A percentile compares a stretch with the other conserved stretches of the same genome.
Conservation (phyloP, 2,888 invertebrate genomes). For the Sicus ferrugineus region DNA sequence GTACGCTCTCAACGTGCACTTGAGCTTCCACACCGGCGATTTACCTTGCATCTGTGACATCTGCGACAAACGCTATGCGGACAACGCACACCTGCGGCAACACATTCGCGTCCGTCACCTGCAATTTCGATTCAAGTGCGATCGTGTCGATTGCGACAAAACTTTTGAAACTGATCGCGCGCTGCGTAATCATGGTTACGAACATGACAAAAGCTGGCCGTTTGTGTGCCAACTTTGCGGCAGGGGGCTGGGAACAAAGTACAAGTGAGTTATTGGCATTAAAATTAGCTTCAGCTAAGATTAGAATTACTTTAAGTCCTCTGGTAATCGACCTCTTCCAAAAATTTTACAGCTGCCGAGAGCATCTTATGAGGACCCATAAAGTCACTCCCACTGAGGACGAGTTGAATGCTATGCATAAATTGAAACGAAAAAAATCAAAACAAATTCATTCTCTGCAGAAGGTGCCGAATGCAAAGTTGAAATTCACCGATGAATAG, state of each 20-base stretch:
- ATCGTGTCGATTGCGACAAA: not conserved
- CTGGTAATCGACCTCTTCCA: too few species aligned
- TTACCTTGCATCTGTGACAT: not conserved
- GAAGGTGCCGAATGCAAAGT: not conserved
- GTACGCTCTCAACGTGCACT: conserved; percentile 2
- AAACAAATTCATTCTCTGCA: conserved; percentile 13
- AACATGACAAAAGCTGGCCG: conserved; percentile 6
- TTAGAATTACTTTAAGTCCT: too few species aligned
- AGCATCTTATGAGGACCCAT: not conserved
- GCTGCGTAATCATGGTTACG: conserved; percentile 12
- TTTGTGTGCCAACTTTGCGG: conserved; percentile 11
- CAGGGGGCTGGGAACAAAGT: conserved; percentile 19
- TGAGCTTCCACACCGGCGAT: conserved; percentile 16
- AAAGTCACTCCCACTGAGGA: conserved; percentile 14
- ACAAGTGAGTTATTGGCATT: not conserved
- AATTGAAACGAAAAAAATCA: not conserved
- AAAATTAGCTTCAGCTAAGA: too few species aligned
- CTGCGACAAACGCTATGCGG: conserved; percentile 3
- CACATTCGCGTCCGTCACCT: conserved; percentile 4
- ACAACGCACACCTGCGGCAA: conserved; percentile 3
- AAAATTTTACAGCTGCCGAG: conserved; percentile 2
- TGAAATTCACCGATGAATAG: conserved; percentile 20
- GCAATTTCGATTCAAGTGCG: conserved; percentile 14
- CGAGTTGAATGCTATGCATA: conserved; percentile 11
- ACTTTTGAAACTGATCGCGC: conserved; percentile 6